A percentile compares a stretch with the other conserved stretches of the same genome.
Conservation (phyloP, 2,888 invertebrate genomes). For the Argynnis bischoffii region DNA sequence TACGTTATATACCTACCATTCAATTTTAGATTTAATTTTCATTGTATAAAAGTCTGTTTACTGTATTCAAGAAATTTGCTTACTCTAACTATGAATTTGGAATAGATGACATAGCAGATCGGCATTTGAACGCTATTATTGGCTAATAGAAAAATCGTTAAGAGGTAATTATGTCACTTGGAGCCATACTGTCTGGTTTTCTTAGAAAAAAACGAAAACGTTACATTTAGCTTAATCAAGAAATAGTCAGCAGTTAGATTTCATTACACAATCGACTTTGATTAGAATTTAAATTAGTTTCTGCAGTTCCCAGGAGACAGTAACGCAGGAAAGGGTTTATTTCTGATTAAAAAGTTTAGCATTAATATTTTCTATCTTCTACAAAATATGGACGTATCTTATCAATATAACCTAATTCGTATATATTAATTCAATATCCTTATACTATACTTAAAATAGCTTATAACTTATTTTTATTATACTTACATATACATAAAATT, state of each 20-base stretch:
- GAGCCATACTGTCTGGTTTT: constrained; percentile 28
- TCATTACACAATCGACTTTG: not conserved
- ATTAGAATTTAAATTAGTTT: too few species aligned
- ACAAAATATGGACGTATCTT: too few species aligned
- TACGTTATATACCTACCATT: not conserved
- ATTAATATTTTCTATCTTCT: too few species aligned
- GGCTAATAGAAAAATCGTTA: constrained; percentile 3
- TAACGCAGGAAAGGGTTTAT: too few species aligned
- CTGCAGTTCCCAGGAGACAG: too few species aligned
- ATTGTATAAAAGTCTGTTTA: not conserved
- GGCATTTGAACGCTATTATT: not conserved
- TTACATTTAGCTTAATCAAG: not conserved
- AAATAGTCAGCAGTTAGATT: not conserved
- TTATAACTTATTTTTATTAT: too few species aligned
- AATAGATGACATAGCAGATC: constrained; percentile 7
- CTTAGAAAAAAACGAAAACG: constrained; percentile 17
- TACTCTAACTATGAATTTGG: constrained; percentile 1
- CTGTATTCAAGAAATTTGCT: not conserved
- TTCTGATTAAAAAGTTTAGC: too few species aligned
- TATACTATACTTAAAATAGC: too few species aligned
- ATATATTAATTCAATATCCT: too few species aligned
- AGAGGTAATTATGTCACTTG: constrained; percentile 27
- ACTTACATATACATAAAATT: too few species aligned
- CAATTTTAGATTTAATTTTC: not conserved
- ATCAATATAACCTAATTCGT: too few species aligned